Percentiles rank a stretch among this genome's conserved stretches.
Evolutionary conservation across 2,113 vertebrate genomes (phyloP).

Genomic region (Melanostigma gelatinosum): DNA sequence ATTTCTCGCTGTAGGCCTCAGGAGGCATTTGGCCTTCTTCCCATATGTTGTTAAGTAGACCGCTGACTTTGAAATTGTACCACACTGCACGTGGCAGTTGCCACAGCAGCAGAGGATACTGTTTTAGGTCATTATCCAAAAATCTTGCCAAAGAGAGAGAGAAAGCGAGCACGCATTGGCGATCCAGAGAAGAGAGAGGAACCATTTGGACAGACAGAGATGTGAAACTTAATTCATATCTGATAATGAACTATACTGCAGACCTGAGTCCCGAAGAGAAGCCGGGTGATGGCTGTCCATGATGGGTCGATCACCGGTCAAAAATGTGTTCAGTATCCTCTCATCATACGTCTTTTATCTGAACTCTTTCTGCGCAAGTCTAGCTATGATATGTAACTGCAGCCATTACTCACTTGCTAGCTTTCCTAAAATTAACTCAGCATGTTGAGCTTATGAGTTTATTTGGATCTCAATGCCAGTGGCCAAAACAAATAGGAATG

Average conservation of each 20-base stretch:
- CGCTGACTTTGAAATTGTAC: neutral
- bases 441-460: conserved; percentile 19
- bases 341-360: neutral
- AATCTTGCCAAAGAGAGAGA: neutral
- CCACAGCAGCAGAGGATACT: neutral
- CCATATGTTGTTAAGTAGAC: conserved; percentile 6
- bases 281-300: neutral
- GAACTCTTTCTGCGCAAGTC: neutral
- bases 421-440: conserved; percentile 11
- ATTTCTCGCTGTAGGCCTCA: conserved; percentile 5
- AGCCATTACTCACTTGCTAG: neutral
- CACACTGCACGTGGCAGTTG: neutral
- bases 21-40: conserved; percentile 1
- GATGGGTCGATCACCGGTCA: neutral
- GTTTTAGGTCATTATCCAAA: neutral
- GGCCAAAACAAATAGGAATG: conserved; percentile 19
- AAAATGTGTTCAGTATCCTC: neutral
- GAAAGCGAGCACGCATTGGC: neutral
- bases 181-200: neutral
- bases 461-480: neutral
- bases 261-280: neutral
- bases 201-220: neutral
- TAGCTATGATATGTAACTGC: neutral
- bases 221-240: neutral
- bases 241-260: neutral